phyloP scores from a whole-genome alignment of 2,797 vertebrate genomes.

The Halcyon leucocephala region DNA sequence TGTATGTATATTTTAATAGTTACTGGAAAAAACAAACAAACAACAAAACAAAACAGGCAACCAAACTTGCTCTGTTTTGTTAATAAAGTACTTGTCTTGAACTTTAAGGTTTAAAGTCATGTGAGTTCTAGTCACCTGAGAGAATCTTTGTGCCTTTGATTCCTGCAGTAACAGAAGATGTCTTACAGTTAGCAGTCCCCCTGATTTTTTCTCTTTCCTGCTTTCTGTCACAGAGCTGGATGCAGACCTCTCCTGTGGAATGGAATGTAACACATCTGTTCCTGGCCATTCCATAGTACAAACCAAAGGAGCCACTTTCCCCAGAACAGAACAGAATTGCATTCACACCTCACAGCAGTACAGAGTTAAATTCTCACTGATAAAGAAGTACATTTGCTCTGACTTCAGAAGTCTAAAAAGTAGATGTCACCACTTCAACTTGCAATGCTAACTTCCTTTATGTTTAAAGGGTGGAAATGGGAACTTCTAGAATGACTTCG shows the following conservation, averaged over 20 bases:
- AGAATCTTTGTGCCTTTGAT: background rate
- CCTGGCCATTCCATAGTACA: rapidly evolving
- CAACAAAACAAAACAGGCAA: no score
- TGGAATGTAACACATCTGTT: rapidly evolving
- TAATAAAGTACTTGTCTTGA: background rate
- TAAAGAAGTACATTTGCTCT: background rate
- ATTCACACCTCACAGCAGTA: background rate
- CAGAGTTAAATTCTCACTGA: background rate
- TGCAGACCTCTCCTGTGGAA: background rate
- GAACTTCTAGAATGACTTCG: background rate
- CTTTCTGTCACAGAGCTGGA: background rate
- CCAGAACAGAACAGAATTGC: background rate
- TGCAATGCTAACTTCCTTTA: background rate
- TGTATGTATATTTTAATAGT: background rate
- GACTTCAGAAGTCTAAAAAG: background rate
- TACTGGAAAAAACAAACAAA: background rate
- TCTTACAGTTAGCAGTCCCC: background rate
- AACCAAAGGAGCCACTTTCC: background rate
- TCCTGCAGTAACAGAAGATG: background rate
- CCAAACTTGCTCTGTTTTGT: background rate
- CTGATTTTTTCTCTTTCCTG: background rate
- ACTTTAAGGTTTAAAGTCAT: background rate
- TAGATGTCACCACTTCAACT: background rate
- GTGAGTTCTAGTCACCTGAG: background rate
- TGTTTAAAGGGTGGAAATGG: background rate